Conservation (phyloP, 2,797 vertebrate species). For the Allochrocebus solatus region DNA sequence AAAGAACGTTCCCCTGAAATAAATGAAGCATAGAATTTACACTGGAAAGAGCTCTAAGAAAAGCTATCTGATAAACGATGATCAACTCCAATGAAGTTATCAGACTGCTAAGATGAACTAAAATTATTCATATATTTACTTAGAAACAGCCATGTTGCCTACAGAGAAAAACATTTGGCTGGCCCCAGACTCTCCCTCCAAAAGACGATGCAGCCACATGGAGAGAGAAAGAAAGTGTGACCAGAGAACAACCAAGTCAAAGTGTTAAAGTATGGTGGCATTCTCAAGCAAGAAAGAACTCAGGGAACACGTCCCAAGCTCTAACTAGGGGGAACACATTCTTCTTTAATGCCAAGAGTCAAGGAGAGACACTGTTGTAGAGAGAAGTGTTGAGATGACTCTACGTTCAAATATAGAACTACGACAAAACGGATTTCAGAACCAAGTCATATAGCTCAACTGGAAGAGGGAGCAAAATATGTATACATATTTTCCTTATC, state of each 20-base stretch:
- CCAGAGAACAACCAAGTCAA: no score
- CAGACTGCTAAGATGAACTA: background rate
- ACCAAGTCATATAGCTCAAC: background rate
- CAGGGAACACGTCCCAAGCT: rapidly evolving
- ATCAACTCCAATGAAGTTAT: background rate
- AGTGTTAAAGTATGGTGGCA: rapidly evolving
- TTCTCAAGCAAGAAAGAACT: background rate
- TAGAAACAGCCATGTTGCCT: background rate
- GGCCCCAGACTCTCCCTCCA: background rate
- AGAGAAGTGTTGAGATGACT: background rate
- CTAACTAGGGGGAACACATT: background rate
- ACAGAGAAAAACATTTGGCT: background rate
- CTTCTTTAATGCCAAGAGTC: background rate
- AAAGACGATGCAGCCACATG: background rate
- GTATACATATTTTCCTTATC: background rate
- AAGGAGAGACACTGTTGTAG: background rate
- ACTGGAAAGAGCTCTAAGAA: background rate
- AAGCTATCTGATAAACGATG: background rate
- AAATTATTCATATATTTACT: background rate
- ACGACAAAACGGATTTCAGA: background rate
- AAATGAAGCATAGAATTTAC: background rate
- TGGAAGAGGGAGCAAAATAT: background rate
- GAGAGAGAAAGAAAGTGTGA: background rate
- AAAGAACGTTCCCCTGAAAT: background rate
- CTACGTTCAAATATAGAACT: background rate